Evolutionary conservation across 2,113 vertebrate genomes (phyloP), one percentile per base, ranked within the genome.

Genomic region (Calidris pygmaea): DNA sequence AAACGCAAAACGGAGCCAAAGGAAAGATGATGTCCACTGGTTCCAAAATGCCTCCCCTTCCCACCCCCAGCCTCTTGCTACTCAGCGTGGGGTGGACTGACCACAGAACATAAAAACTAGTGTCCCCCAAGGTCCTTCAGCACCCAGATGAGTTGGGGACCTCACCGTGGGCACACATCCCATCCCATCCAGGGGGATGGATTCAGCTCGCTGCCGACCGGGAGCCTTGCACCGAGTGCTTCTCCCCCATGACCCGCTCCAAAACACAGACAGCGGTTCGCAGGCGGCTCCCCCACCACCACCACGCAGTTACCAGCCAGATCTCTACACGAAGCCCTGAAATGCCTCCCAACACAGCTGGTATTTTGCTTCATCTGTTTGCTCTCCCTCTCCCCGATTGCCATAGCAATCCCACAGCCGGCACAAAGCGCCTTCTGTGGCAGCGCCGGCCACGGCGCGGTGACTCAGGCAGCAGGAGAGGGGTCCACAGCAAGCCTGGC

Each of bases 341-440:
- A 91, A 82, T 24, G 5, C 56, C 58, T 94, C 66, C 78, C 37
- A 1, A 58, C 47, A 82, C 14, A 12, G 75, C 71, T 83, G 75
- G 48, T 73, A 73, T 82, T 70, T 84, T 79, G 37, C 73, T 95
- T 89, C 29, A 78, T 94, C 90, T 53, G 70, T 87, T 94, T 93
- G 84, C 94, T 91, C 81, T 95, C 93, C 91, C 77, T 93, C 91
- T 96, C 87, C 91, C 81, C 89, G 37, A 82, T 93, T 76, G 74
- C 95, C 94, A 97, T 87, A 91, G 96, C 59, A 94, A 96, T 77
- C 76, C 62, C 0, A 7, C 59, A 63, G 79, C 45, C 14, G 0
- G 87, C 87, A 97, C 96, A 97, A 97, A 85, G 96, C 89, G 3
- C 74, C 95, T 76, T 96, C 92, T 97, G 91, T 96, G 91, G 90